Conservation (phyloP, 2,113 vertebrate genomes). For the Lampris megalopsis region DNA sequence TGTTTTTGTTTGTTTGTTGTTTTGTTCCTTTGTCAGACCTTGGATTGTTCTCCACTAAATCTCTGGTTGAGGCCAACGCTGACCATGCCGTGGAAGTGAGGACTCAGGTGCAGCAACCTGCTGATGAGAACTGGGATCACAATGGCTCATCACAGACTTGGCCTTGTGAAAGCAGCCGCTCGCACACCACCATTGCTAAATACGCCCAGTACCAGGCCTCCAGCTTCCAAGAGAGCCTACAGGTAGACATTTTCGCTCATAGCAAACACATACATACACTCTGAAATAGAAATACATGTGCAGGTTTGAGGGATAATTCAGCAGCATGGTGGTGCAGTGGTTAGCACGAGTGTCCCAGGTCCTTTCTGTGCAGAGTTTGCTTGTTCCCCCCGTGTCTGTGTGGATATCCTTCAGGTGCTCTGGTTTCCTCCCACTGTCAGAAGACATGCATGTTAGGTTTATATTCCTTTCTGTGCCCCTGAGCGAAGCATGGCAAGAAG, state of each 20-base stretch:
- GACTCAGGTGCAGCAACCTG: constrained; percentile 93
- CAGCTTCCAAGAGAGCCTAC: constrained; percentile 91
- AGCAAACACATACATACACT: constrained; percentile 5
- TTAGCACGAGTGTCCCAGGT: no score
- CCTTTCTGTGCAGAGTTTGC: no score
- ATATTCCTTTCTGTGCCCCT: no score
- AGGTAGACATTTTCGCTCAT: constrained; percentile 79
- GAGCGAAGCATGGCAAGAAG: no score
- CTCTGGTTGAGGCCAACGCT: constrained; percentile 89
- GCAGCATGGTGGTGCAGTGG: no score
- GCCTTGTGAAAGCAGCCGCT: constrained; percentile 94
- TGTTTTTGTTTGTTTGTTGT: neutral
- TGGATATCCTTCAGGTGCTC: no score
- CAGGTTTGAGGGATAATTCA: neutral
- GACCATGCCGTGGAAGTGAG: constrained; percentile 92
- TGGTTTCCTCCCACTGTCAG: no score
- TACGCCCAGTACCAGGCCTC: constrained; percentile 94
- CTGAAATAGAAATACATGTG: neutral
- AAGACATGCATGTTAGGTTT: no score
- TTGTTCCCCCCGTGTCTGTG: no score
- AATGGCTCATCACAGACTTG: constrained; percentile 86
- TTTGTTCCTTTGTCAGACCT: constrained; percentile 79
- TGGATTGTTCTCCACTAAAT: constrained; percentile 93
- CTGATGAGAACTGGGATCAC: constrained; percentile 92
- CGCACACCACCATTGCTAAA: constrained; percentile 94